These are phyloP conservation scores for Actenoides lindsayi DNA, from an alignment of 2,113 vertebrate genomes.

Conservation along the genomic window DNA sequence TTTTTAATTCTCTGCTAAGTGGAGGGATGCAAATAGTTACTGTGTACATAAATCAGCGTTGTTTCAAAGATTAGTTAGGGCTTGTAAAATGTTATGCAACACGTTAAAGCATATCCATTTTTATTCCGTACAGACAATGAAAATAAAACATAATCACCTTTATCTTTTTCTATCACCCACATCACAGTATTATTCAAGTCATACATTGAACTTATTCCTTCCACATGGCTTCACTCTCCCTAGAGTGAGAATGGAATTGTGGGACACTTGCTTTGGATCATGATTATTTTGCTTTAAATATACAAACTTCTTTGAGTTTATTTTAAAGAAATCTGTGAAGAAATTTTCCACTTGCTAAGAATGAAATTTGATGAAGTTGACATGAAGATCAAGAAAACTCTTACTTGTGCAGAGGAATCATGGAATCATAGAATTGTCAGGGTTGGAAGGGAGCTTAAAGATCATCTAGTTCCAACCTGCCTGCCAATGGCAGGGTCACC, in stretches of 20 bases:
- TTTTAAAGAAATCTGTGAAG: neutral
- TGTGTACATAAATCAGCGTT: conserved; percentile 25
- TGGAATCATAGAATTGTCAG: no score
- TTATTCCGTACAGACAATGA: neutral
- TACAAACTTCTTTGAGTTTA: neutral
- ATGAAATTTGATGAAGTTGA: neutral
- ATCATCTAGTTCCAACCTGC: no score
- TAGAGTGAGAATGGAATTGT: neutral
- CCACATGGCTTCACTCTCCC: neutral
- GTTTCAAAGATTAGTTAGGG: conserved; percentile 22
- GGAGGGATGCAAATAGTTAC: conserved; percentile 38
- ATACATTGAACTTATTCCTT: neutral
- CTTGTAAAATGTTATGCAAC: neutral
- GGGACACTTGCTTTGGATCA: neutral
- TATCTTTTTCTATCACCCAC: neutral
- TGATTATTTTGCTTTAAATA: neutral
- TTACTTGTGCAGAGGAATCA: neutral
- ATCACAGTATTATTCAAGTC: neutral
- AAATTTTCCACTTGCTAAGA: neutral
- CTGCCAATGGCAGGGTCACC: no score
- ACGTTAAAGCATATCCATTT: neutral
- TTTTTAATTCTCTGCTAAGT: conserved; percentile 27
- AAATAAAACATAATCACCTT: neutral
- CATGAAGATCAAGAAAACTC: neutral
- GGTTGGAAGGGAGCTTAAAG: no score